A percentile compares a stretch with the other conserved stretches of the same genome.
phyloP scores from a whole-genome alignment of 2,888 invertebrate genomes.

The Tinea semifulvella region DNA sequence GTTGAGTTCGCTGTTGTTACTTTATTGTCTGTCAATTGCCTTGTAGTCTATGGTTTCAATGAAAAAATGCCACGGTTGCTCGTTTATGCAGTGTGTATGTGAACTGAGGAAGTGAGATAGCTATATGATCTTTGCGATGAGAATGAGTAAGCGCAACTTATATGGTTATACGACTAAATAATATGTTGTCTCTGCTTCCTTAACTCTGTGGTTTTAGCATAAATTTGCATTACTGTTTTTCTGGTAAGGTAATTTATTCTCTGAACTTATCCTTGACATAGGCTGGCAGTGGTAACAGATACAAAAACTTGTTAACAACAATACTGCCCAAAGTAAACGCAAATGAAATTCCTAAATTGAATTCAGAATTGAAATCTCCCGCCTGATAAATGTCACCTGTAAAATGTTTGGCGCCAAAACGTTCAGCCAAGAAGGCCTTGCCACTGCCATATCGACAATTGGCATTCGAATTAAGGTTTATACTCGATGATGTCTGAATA shows the following conservation, averaged over 20 bases:
- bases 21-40: too few relatives aligned
- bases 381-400: constrained; percentile 62
- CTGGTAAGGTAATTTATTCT: constrained; percentile 45
- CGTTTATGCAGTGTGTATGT: too few relatives aligned
- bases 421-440: constrained; percentile 74
- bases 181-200: too few relatives aligned
- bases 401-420: constrained; percentile 69
- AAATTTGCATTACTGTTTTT: background rate
- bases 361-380: constrained; percentile 73
- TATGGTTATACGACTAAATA: too few relatives aligned
- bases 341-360: constrained; percentile 83
- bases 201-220: too few relatives aligned
- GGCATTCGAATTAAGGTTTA: constrained; percentile 57
- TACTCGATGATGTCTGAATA: constrained; percentile 60
- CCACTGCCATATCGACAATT: constrained; percentile 77
- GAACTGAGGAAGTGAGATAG: too few relatives aligned
- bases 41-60: too few relatives aligned
- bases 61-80: too few relatives aligned
- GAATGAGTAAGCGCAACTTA: too few relatives aligned
- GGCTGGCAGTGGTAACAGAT: constrained; percentile 84
- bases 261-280: constrained; percentile 89
- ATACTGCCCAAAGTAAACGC: constrained; percentile 85
- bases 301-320: constrained; percentile 84
- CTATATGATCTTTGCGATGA: too few relatives aligned
- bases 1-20: too few relatives aligned